Evolutionary conservation across 2,888 invertebrate genomes (phyloP).

Genomic region (Furcula furcula): DNA sequence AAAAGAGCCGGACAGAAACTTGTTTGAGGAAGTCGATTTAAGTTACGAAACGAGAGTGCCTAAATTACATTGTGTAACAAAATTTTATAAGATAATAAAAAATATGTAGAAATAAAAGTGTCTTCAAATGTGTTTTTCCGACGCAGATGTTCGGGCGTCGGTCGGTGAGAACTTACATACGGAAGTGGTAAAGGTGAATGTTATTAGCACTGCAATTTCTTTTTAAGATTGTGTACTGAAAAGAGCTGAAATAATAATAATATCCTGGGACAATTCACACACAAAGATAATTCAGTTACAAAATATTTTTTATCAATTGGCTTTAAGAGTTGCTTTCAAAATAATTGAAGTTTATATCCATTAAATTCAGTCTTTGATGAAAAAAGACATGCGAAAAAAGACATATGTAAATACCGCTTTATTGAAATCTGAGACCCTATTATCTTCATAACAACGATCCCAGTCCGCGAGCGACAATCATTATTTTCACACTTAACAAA

Average conservation of each 20-base stretch:
- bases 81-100: slow-evolving; percentile 11
- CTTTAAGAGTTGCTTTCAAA: no score
- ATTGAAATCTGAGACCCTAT: slow-evolving; percentile 34
- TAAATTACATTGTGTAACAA: slow-evolving; percentile 37
- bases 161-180: neutral
- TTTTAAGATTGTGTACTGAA: no score
- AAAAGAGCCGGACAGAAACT: slow-evolving; percentile 59
- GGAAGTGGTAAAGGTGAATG: no score
- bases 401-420: slow-evolving; percentile 27
- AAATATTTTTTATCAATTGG: no score
- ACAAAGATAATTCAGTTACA: no score
- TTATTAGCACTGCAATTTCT: no score
- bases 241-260: no score
- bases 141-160: neutral
- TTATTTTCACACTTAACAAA: slow-evolving; percentile 62
- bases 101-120: slow-evolving; percentile 1
- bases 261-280: no score
- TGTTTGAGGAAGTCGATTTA: slow-evolving; percentile 73
- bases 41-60: slow-evolving; percentile 58
- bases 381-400: no score
- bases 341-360: no score
- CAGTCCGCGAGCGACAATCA: slow-evolving; percentile 41
- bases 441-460: slow-evolving; percentile 34
- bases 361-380: no score
- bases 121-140: neutral